phyloP scores from a whole-genome alignment of 2,797 vertebrate genomes.

The Falco berigora region DNA sequence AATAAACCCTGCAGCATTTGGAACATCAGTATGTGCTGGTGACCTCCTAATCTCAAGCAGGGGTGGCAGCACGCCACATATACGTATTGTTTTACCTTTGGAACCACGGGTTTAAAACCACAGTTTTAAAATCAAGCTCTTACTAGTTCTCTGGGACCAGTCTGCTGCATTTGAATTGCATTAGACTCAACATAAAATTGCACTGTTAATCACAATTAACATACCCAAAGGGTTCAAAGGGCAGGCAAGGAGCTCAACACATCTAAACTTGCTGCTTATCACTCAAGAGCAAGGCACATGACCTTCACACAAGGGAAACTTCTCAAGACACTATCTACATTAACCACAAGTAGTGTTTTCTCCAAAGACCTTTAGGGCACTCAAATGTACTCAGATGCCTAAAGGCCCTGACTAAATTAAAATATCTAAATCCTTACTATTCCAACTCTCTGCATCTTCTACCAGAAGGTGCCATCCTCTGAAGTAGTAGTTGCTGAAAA shows the following conservation, averaged over 20 bases:
- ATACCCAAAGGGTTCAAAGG: background rate
- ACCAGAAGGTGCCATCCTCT: background rate
- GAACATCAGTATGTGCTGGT: background rate
- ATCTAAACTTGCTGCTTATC: background rate
- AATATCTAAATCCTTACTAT: background rate
- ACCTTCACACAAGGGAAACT: background rate
- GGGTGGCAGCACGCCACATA: background rate
- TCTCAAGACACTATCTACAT: background rate
- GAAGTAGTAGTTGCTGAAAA: background rate
- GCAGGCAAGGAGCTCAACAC: background rate
- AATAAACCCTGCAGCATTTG: background rate
- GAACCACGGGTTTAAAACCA: background rate
- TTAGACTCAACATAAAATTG: background rate
- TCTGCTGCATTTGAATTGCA: background rate
- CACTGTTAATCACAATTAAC: background rate
- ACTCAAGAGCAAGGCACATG: background rate
- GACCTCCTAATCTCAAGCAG: background rate
- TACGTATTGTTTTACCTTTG: background rate
- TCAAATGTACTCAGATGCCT: background rate
- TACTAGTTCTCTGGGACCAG: background rate
- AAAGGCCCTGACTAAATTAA: background rate
- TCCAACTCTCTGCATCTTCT: background rate
- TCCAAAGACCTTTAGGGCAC: background rate
- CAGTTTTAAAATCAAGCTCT: background rate
- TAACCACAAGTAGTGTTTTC: background rate